A percentile compares a stretch with the other conserved stretches of the same genome.
Evolutionary conservation across 2,888 invertebrate species (phyloP).

Genomic region (Monopis laevigella): DNA sequence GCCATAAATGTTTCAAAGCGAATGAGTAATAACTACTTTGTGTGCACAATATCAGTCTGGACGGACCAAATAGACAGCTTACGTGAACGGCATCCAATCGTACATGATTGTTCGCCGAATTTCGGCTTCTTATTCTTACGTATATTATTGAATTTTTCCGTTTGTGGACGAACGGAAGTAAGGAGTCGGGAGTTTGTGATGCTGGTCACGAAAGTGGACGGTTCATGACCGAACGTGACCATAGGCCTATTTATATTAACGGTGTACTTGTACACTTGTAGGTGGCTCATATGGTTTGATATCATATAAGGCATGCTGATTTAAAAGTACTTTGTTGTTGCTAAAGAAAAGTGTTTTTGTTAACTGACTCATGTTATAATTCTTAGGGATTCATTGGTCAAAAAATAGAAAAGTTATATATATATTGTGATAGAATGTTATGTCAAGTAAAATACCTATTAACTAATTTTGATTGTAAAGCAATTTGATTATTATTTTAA

Average conservation of each 20-base stretch:
- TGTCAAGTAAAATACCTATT: too few species aligned
- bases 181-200: constrained; percentile 39
- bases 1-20: constrained; percentile 58
- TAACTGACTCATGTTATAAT: too few species aligned
- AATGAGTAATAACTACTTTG: constrained; percentile 61
- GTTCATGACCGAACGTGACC: constrained; percentile 41
- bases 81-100: constrained; percentile 44
- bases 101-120: constrained; percentile 13
- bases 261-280: background rate
- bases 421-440: too few species aligned
- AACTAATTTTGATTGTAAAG: too few species aligned
- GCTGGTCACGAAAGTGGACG: constrained; percentile 48
- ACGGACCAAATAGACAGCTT: constrained; percentile 50
- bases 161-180: constrained; percentile 59
- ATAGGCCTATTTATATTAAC: constrained; percentile 15
- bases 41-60: constrained; percentile 49
- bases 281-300: too few species aligned
- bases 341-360: too few species aligned
- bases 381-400: too few species aligned
- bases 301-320: constrained; percentile 11
- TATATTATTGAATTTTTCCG: constrained; percentile 52
- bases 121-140: constrained; percentile 4
- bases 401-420: too few species aligned
- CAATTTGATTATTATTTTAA: too few species aligned
- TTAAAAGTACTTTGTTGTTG: too few species aligned